Evolutionary conservation across 2,797 vertebrate species (phyloP).

Genomic region (Steatocranus sp.): DNA sequence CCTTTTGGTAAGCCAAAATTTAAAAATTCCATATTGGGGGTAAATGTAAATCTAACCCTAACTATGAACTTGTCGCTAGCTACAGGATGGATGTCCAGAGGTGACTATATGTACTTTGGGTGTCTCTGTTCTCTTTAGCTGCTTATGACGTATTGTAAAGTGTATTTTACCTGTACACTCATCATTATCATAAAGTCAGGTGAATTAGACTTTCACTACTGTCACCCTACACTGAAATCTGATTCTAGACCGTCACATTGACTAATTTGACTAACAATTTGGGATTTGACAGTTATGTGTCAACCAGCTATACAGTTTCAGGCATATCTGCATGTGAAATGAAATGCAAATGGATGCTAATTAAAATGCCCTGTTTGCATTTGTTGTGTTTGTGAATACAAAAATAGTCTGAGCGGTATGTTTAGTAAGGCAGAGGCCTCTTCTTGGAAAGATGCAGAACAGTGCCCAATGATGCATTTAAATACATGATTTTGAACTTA

Average conservation of each 20-base stretch:
- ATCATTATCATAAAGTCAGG: not conserved
- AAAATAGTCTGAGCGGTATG: not conserved
- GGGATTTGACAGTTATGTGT: not conserved
- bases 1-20: not conserved
- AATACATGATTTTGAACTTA: not conserved
- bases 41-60: not conserved
- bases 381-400: not conserved
- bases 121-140: not conserved
- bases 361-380: not conserved
- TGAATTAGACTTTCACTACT: not conserved
- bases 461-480: not conserved
- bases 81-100: not conserved
- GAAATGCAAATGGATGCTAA: not conserved
- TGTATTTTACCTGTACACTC: not conserved
- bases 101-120: not conserved
- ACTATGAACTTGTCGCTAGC: not conserved
- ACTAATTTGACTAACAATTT: not conserved
- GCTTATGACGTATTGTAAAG: not conserved
- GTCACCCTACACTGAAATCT: not conserved
- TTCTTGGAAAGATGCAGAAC: not conserved
- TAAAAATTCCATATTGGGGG: not conserved
- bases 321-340: not conserved
- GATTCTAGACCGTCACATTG: not conserved
- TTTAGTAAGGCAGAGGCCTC: not conserved
- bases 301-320: not conserved